Conservation (phyloP, 1,140 invertebrate genomes). For the Drosophila cardini region DNA sequence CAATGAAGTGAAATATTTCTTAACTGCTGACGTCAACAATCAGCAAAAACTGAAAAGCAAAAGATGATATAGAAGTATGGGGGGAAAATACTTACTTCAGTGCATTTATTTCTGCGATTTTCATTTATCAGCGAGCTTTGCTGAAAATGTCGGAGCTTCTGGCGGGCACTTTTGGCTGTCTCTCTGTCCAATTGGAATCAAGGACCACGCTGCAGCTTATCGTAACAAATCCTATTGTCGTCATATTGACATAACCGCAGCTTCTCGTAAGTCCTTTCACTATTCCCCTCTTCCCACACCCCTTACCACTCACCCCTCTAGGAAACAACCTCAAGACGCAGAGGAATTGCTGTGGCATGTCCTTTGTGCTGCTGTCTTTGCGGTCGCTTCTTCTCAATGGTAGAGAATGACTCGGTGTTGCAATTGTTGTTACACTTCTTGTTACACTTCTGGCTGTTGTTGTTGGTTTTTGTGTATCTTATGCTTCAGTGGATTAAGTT, state of each 20-base stretch:
- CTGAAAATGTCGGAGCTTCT: slow-evolving; percentile 31
- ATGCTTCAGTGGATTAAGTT: slow-evolving; percentile 76
- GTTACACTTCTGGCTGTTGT: slow-evolving; percentile 43
- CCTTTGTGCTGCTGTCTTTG: slow-evolving; percentile 64
- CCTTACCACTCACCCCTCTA: slow-evolving; percentile 13
- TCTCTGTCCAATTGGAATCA: slow-evolving; percentile 49
- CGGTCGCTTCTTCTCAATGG: slow-evolving; percentile 52
- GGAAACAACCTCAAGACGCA: slow-evolving; percentile 29
- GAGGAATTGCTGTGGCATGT: slow-evolving; percentile 59
- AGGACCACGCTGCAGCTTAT: slow-evolving; percentile 71
- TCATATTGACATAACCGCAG: slow-evolving; percentile 81
- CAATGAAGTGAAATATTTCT: slow-evolving; percentile 71
- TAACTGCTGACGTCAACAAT: slow-evolving; percentile 63
- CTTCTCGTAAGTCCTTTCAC: slow-evolving; percentile 36
- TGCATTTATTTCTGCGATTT: slow-evolving; percentile 77
- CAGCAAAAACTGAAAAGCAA: slow-evolving; percentile 7
- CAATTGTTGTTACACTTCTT: slow-evolving; percentile 29
- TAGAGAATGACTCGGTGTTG: slow-evolving; percentile 35
- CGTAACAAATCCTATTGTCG: slow-evolving; percentile 79
- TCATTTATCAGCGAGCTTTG: slow-evolving; percentile 73
- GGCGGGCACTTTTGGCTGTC: slow-evolving; percentile 7
- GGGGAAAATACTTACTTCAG: slow-evolving; percentile 55
- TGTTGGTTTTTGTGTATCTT: slow-evolving; percentile 70
- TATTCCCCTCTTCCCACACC: too few species aligned
- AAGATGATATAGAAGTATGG: neutral